Base-by-base conservation (phyloP, 2,888 invertebrate species). In the Drosophila cracens region DNA sequence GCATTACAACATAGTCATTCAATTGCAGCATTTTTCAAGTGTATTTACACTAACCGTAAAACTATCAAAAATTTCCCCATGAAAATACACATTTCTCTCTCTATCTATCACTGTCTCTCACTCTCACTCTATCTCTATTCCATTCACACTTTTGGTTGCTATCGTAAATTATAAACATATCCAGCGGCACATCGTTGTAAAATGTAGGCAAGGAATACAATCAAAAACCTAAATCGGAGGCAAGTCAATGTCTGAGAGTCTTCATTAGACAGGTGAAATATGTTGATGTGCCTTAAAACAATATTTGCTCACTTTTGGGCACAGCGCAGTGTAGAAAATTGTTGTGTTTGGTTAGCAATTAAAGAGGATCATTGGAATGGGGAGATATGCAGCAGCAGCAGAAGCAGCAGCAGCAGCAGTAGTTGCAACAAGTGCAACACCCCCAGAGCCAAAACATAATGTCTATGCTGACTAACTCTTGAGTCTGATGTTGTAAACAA, bases 141-240 rank as follows among this genome's bases (percentile, higher is more conserved):
- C 21, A 46, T 25, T 46, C 16, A 46, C 46, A 46, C 21, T 4
- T 7, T 46, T 46, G 16, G 46, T 0, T 16, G 21, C 13, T 67
- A 73, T 82, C 83, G 88, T 87, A 89, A 89, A 85, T 85, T 89
- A 87, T 87, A 87, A 87, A 87, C 87, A 87, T 81, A 76, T 87
- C 90, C 40, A 51, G 31, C 48, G 33, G 66, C 90, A 89, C 88
- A 73, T 88, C 88, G 75, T 87, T 87, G 80, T 76, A 72, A 74
- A 79, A 81, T 72, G 72, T 76, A 66, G 69, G 66, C 68, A 82
- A 69, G 48, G 65, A 68, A 78, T 48, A 61, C 54, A 70, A 60
- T 57, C 68, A 60, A 62, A 72, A 33, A 18, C 29, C 62, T 60
- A 54, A 74, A 43, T 36, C 40, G 48, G 31, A 21, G 25, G 11